Conservation (phyloP, 2,797 vertebrate genomes). For the Sternarchorhynchus goeldii region DNA sequence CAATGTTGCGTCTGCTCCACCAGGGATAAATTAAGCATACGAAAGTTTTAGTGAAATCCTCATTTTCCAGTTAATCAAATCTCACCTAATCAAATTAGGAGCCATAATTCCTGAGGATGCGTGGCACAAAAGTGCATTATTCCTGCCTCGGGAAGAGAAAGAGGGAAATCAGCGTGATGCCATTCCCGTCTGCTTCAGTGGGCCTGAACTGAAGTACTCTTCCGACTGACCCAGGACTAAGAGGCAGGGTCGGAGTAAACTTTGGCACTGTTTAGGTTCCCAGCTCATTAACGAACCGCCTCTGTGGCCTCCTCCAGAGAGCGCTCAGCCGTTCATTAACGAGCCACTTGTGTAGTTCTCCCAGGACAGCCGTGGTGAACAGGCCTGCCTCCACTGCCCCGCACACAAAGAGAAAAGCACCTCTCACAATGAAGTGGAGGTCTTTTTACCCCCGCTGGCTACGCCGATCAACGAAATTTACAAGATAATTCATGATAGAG, state of each 20-base stretch:
- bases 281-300: conserved; percentile 99
- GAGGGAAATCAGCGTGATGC: conserved; percentile 91
- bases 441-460: conserved; percentile 39
- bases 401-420: conserved; percentile 53
- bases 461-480: conserved; percentile 46
- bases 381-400: conserved; percentile 69
- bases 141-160: conserved; percentile 95
- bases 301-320: conserved; percentile 98
- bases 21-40: conserved; percentile 99
- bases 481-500: conserved; percentile 38
- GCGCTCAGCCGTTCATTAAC: conserved; percentile 99
- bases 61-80: conserved; percentile 99
- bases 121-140: conserved; percentile 99
- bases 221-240: conserved; percentile 85
- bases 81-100: conserved; percentile 99
- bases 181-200: conserved; percentile 94
- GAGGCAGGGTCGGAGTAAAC: conserved; percentile 95
- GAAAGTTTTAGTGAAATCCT: conserved; percentile 99
- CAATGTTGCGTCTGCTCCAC: conserved; percentile 99
- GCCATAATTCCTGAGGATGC: conserved; percentile 99
- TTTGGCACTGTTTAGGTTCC: conserved; percentile 98
- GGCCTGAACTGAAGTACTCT: conserved; percentile 92
- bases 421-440: conserved; percentile 34
- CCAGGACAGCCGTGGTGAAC: conserved; percentile 99
- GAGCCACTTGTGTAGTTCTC: conserved; percentile 99